A percentile compares a stretch with the other conserved stretches of the same genome.
These are phyloP conservation scores for Archilochus colubris DNA, from an alignment of 2,113 vertebrate genomes.

Conservation along the genomic window DNA sequence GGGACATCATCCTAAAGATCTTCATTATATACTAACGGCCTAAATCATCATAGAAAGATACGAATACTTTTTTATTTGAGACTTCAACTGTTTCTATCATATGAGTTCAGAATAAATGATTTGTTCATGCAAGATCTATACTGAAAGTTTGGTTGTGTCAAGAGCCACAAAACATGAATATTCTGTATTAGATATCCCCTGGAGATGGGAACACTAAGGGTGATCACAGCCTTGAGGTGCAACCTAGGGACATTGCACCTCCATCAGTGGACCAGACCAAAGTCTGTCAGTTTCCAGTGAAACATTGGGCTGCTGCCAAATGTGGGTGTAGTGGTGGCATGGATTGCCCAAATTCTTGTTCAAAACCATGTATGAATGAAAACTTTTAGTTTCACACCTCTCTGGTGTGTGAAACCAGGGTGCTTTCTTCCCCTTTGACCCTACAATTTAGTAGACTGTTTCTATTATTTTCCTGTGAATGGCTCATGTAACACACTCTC, in stretches of 20 bases:
- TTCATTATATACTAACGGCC: neutral
- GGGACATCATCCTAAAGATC: neutral
- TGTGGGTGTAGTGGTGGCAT: fast-evolving
- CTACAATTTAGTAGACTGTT: neutral
- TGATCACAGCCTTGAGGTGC: neutral
- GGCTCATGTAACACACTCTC: fast-evolving
- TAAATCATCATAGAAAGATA: neutral
- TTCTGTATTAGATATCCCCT: neutral
- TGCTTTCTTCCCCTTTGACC: neutral
- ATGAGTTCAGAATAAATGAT: neutral
- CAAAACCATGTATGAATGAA: fast-evolving
- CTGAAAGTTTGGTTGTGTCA: neutral
- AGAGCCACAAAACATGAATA: neutral
- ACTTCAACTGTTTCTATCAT: neutral
- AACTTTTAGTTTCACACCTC: neutral
- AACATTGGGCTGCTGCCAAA: neutral
- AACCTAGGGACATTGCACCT: neutral
- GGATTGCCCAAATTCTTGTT: neutral
- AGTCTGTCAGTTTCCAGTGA: neutral
- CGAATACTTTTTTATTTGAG: neutral
- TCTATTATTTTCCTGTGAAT: neutral
- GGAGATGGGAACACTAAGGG: neutral
- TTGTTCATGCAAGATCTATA: neutral
- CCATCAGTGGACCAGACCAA: neutral
- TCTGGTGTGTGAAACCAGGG: neutral